Evolutionary conservation across 2,113 vertebrate species (phyloP), one percentile per base, ranked within the genome.

Genomic region (Tringa solitaria): DNA sequence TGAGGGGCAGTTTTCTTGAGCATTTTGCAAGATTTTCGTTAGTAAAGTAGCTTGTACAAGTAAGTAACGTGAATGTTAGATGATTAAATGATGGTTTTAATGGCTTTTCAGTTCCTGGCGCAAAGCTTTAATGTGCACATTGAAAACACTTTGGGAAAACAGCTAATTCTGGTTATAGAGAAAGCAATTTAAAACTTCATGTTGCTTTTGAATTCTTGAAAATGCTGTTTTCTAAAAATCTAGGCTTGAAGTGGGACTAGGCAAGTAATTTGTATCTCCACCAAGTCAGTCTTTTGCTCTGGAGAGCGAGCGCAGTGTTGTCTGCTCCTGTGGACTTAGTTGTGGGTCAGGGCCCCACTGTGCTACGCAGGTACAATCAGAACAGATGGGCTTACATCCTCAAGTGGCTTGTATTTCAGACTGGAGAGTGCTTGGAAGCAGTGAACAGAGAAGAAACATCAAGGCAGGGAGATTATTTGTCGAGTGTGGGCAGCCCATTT

Each of bases 281-380:
- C 32, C 27, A 46, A n/a, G 50, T 68, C 24, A 48, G 30, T 65
- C 16, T 59, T 41, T 15, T 51, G 17, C 26, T 68, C 22, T 22
- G 28, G 20, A 70, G 43, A 60, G 60, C 37, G 70, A 84, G 28
- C 41, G 26, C 32, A 61, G 18, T 8, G 1, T 23, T 46, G 32
- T 54, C n/a, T 92, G 30, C 20, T 41, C 4, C 41, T 54, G 0
- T 28, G 46, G 70, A 12, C 4, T 41, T 56, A 5, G 14, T 24
- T 1, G 2, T 32, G 19, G 45, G 16, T 65, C 35, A 17, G 48
- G 46, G 22, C 12, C 35, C 27, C 1, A 3, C 33, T 33, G 67
- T 86, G 70, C 56, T 68, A 2, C 0, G 0, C 17, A 53, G 63
- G 26, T 81, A 8, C 7, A 51, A 46, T 33, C 12, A 56, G 28